Percentiles rank a stretch among this genome's conserved stretches.
Conservation (phyloP, 2,113 vertebrate genomes). For the Gobiocypris rarus region DNA sequence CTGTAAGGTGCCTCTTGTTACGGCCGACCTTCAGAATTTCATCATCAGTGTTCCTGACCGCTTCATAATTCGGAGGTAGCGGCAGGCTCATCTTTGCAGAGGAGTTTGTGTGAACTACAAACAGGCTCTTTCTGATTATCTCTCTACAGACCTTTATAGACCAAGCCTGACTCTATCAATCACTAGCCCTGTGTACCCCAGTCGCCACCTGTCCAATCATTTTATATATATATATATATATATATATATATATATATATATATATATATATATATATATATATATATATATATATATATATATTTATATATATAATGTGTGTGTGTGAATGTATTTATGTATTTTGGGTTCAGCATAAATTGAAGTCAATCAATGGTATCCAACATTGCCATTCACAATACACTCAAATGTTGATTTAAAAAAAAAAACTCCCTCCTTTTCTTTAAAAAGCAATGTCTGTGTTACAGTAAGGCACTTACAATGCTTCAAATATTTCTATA, state of each 20-base stretch:
- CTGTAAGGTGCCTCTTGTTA: constrained; percentile 99
- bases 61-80: constrained; percentile 95
- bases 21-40: constrained; percentile 99
- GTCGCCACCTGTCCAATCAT: constrained; percentile 70
- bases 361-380: too few relatives aligned
- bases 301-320: too few relatives aligned
- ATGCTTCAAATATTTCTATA: too few relatives aligned
- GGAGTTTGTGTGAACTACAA: constrained; percentile 71
- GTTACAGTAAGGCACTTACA: neutral
- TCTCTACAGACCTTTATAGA: constrained; percentile 97
- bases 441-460: too few relatives aligned
- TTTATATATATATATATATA: neutral
- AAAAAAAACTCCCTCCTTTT: too few relatives aligned
- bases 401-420: too few relatives aligned
- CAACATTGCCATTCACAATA: too few relatives aligned
- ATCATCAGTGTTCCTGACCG: constrained; percentile 93
- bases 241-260: too few relatives aligned
- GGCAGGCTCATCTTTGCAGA: constrained; percentile 81
- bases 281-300: too few relatives aligned
- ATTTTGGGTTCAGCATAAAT: too few relatives aligned
- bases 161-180: constrained; percentile 98
- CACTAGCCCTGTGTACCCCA: constrained; percentile 76
- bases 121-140: constrained; percentile 98
- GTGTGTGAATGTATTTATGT: too few relatives aligned
- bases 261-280: too few relatives aligned